A percentile compares a stretch with the other conserved stretches of the same genome.
These are phyloP conservation scores for Crotalus helleri DNA, from an alignment of 2,113 vertebrate genomes.

Conservation along the genomic window DNA sequence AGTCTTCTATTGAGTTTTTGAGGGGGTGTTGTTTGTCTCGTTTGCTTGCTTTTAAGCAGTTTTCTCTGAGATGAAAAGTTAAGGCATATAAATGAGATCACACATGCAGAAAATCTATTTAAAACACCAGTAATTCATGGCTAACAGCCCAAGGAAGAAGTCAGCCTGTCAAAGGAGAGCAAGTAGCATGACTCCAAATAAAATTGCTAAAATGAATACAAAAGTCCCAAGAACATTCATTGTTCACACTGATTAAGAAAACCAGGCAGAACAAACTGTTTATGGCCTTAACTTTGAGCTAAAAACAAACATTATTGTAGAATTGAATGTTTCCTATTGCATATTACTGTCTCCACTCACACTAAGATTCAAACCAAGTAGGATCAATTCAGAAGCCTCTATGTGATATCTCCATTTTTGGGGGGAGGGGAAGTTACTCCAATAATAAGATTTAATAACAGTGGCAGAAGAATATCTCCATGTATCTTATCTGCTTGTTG, in stretches of 20 bases:
- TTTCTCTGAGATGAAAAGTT: background rate
- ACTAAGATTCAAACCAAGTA: background rate
- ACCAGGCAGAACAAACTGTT: background rate
- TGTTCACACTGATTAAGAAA: conserved; percentile 8
- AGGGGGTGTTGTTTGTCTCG: background rate
- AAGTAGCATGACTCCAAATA: conserved; percentile 1
- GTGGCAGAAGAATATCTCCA: background rate
- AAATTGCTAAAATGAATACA: conserved; percentile 17
- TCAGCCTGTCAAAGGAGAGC: conserved; percentile 10
- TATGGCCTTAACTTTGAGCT: background rate
- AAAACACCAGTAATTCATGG: conserved; percentile 22
- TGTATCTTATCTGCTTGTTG: background rate
- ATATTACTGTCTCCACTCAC: background rate
- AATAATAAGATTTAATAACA: background rate
- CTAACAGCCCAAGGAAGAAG: conserved; percentile 2
- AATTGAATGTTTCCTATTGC: background rate
- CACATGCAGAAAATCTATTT: background rate
- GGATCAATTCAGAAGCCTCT: background rate
- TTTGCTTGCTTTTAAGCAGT: background rate
- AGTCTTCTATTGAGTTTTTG: background rate
- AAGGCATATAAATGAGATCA: background rate
- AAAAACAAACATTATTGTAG: background rate
- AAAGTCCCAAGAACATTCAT: background rate
- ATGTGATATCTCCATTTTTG: background rate
- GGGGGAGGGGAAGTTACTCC: background rate